Base-by-base conservation (phyloP, 2,113 vertebrate species). In the Brachionichthys hirsutus region DNA sequence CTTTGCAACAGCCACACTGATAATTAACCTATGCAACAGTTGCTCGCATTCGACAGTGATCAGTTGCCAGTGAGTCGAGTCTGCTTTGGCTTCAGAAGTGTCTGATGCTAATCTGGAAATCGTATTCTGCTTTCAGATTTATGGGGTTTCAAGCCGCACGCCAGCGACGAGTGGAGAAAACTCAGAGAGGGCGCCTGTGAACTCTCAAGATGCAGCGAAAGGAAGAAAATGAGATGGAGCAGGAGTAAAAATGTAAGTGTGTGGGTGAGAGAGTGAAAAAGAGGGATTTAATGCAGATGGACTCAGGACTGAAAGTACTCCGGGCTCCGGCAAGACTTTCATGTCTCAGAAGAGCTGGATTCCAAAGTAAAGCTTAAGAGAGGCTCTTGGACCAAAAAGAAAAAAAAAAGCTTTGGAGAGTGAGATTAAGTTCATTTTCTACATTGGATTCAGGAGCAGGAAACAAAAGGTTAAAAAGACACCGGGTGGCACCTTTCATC, bases 271-370 rank as follows among this genome's bases (percentile, higher is more conserved):
- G 67, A 56, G 68, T 65, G 48, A 66, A 61, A 79, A 74, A 45
- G 62, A 30, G 63, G 70, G 75, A 75, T 71, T 79, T 77, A 86
- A 78, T 91, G 92, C 91, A 93, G 92, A 93, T 91, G 93, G 92
- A 90, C 89, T 80, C 82, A 73, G 89, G 78, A 86, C 88, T 92
- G 90, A 89, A 92, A 93, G 92, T 92, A 87, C 92, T 93, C 90
- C 91, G 79, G 72, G 69, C 73, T 82, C 66, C 46, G 46, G 72
- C 70, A 89, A 88, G 86, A 93, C 93, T 93, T 94, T 94, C 88
- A 91, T 93, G 92, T 92, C 81, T 92, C 70, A 90, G 90, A 75
- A 77, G 80, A 87, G 88, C 87, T 92, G 91, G 89, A 90, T 91
- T 92, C 92, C 88, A 86, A 89, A 90, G 80, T 91, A 90, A 93